Percentiles rank a stretch among this genome's conserved stretches.
These are phyloP conservation scores for Eupithecia inturbata DNA, from an alignment of 2,888 invertebrate species.

Conservation along the genomic window DNA sequence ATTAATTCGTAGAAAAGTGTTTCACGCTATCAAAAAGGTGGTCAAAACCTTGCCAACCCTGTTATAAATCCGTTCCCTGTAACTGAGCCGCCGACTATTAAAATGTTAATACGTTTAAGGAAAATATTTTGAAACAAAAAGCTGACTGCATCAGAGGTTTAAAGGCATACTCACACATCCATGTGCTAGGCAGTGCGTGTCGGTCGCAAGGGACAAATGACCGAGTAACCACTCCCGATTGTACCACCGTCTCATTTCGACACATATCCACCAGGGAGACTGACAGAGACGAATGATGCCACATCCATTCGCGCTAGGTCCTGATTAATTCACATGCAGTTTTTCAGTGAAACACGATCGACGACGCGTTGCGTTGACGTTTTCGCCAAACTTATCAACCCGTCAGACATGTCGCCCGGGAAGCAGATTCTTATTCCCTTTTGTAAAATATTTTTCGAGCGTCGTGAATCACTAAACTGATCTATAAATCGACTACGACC, in stretches of 20 bases:
- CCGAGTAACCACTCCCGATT: conserved; percentile 75
- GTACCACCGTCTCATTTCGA: conserved; percentile 64
- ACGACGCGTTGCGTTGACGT: conserved; percentile 66
- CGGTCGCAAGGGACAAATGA: conserved; percentile 73
- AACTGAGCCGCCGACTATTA: conserved; percentile 20
- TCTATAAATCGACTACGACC: conserved; percentile 52
- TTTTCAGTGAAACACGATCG: conserved; percentile 76
- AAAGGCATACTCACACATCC: conserved; percentile 56
- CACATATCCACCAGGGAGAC: conserved; percentile 56
- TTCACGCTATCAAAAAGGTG: conserved; percentile 8
- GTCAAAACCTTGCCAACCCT: not conserved
- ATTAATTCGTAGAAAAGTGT: not conserved
- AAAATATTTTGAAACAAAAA: conserved; percentile 40
- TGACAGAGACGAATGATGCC: conserved; percentile 72
- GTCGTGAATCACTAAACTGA: conserved; percentile 39
- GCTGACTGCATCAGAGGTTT: conserved; percentile 51
- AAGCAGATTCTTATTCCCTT: conserved; percentile 48
- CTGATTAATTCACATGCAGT: conserved; percentile 81
- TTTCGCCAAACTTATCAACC: conserved; percentile 71
- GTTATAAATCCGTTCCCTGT: conserved; percentile 6
- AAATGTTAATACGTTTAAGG: conserved; percentile 29
- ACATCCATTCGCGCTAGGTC: conserved; percentile 71
- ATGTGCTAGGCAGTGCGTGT: conserved; percentile 66
- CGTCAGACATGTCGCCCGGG: conserved; percentile 56
- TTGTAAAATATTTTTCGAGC: conserved; percentile 43